These are phyloP conservation scores for Ditula angustiorana DNA, from an alignment of 2,888 invertebrate species.

Conservation along the genomic window DNA sequence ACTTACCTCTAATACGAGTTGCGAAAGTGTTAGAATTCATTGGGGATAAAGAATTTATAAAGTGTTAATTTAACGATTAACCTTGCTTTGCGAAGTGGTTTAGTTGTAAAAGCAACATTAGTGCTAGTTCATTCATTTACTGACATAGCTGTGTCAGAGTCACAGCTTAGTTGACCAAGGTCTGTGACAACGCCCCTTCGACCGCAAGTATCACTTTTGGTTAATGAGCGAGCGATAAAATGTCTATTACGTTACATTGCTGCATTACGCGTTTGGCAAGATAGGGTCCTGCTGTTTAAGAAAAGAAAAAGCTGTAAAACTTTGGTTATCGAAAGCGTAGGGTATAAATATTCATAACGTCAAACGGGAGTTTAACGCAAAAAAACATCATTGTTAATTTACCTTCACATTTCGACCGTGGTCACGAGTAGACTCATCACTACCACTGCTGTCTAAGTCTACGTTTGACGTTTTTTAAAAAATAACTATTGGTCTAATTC, in stretches of 20 bases:
- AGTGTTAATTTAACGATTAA: conserved; percentile 2
- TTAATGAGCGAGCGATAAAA: conserved; percentile 57
- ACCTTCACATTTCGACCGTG: too few species aligned
- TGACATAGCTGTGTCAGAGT: conserved; percentile 19
- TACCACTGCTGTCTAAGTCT: too few species aligned
- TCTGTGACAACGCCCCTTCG: conserved; percentile 57
- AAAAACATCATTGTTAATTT: too few species aligned
- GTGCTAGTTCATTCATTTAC: conserved; percentile 9
- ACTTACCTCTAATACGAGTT: not conserved
- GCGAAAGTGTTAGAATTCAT: not conserved
- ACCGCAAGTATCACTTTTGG: conserved; percentile 58
- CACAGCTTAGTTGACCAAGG: conserved; percentile 53
- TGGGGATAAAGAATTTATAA: not conserved
- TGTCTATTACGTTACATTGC: conserved; percentile 27
- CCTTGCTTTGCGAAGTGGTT: conserved; percentile 19
- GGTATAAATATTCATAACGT: too few species aligned
- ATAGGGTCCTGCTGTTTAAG: not conserved
- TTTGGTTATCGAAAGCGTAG: too few species aligned
- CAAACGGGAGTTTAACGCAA: too few species aligned
- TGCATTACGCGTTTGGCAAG: not conserved
- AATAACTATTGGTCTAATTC: too few species aligned
- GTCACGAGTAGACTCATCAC: too few species aligned
- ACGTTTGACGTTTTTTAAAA: too few species aligned
- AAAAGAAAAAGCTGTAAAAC: too few species aligned
- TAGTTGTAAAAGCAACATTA: conserved; percentile 27